Evolutionary conservation across 2,797 vertebrate species (phyloP).

Genomic region (Lemur catta): DNA sequence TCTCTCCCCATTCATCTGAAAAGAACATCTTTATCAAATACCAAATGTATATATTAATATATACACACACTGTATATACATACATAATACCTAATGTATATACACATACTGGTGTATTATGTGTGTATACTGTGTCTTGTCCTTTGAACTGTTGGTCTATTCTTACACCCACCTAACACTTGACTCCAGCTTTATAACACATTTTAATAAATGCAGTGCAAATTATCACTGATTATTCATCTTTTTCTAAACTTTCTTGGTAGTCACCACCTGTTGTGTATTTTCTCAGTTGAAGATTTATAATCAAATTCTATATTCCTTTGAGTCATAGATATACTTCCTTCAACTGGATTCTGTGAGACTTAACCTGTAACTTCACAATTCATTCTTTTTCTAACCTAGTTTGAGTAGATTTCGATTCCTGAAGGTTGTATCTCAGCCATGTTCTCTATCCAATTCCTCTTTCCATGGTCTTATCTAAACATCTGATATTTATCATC

Average conservation of each 20-base stretch:
- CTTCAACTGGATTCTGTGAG: slow-evolving; percentile 18
- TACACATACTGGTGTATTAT: not conserved
- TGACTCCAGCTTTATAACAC: slow-evolving; percentile 33
- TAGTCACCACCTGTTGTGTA: not conserved
- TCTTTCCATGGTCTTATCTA: not conserved
- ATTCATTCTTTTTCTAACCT: not conserved
- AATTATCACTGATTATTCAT: not conserved
- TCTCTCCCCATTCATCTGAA: slow-evolving; percentile 29
- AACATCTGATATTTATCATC: not conserved
- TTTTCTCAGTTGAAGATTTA: slow-evolving; percentile 27
- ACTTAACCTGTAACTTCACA: not conserved
- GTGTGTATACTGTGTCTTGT: not conserved
- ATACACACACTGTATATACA: not conserved
- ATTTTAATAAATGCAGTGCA: slow-evolving; percentile 39
- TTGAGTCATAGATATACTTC: not conserved
- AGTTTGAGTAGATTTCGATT: not conserved
- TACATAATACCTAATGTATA: not conserved
- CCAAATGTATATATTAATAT: not conserved
- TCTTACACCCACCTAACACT: slow-evolving; percentile 1
- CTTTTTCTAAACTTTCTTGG: slow-evolving; percentile 9
- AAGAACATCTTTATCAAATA: slow-evolving; percentile 16
- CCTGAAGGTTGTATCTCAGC: slow-evolving; percentile 33
- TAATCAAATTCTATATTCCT: not conserved
- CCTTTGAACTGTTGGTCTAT: not conserved
- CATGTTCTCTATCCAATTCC: not conserved